Percentiles rank a stretch among this genome's conserved stretches.
Evolutionary conservation across 2,888 invertebrate species (phyloP).

Genomic region (Drosophila kanekoi): DNA sequence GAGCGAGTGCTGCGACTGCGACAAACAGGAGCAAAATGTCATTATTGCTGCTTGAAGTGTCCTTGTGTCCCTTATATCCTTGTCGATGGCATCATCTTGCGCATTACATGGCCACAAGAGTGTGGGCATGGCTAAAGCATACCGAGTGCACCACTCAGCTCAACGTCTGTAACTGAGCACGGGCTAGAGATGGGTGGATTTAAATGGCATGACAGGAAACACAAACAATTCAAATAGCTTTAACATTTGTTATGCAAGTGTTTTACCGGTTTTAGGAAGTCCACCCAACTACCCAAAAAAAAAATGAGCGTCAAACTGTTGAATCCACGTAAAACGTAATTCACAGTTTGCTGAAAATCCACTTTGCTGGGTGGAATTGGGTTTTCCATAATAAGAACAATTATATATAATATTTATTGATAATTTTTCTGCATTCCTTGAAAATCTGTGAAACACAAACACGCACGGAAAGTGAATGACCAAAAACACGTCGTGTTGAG

Average conservation of each 20-base stretch:
- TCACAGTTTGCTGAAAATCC: too few species aligned
- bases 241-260: too few species aligned
- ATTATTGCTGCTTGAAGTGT: slow-evolving; percentile 64
- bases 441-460: too few species aligned
- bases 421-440: too few species aligned
- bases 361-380: too few species aligned
- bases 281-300: too few species aligned
- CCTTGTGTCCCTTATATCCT: slow-evolving; percentile 31
- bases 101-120: slow-evolving; percentile 50
- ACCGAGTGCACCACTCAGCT: slow-evolving; percentile 49
- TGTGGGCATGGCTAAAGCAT: slow-evolving; percentile 26
- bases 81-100: slow-evolving; percentile 36
- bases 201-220: neutral
- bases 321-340: too few species aligned
- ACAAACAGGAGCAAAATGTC: slow-evolving; percentile 52
- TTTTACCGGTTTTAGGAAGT: too few species aligned
- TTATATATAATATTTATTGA: too few species aligned
- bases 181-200: slow-evolving; percentile 5
- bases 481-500: neutral
- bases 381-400: too few species aligned
- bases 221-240: neutral
- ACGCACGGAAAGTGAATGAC: neutral
- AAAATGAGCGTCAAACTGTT: too few species aligned
- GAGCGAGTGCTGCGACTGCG: slow-evolving; percentile 18
- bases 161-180: slow-evolving; percentile 3